Conservation (phyloP, 2,797 vertebrate genomes). For the Rhincodon typus region DNA sequence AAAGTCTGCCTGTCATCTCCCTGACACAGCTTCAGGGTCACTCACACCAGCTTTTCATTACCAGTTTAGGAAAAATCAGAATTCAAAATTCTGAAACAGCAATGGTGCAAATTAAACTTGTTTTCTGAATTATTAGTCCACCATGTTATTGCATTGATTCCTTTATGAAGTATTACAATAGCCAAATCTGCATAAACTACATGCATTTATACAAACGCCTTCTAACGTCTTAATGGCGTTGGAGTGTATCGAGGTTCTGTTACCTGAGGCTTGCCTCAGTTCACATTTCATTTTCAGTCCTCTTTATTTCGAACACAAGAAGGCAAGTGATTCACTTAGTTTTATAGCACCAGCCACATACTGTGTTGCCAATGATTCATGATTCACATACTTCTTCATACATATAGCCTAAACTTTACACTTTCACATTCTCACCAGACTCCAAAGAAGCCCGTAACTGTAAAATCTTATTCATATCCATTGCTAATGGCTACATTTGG, state of each 20-base stretch:
- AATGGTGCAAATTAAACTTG: not conserved
- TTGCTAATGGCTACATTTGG: not conserved
- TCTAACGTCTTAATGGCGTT: not conserved
- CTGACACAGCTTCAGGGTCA: not conserved
- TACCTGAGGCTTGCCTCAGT: not conserved
- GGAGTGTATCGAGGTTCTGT: not conserved
- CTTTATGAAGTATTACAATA: too few species aligned
- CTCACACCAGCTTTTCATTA: not conserved
- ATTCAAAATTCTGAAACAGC: not conserved
- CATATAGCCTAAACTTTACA: constrained; percentile 33
- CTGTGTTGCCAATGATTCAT: constrained; percentile 33
- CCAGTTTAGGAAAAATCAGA: not conserved
- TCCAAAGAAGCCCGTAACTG: not conserved
- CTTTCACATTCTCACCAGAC: not conserved
- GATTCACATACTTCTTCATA: constrained; percentile 15
- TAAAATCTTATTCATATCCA: constrained; percentile 23
- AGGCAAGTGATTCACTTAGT: constrained; percentile 28
- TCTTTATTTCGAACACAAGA: constrained; percentile 20
- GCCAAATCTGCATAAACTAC: not conserved
- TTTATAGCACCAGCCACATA: constrained; percentile 27
- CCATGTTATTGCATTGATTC: not conserved
- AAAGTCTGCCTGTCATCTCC: not conserved
- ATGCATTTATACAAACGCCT: not conserved
- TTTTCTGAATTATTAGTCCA: not conserved
- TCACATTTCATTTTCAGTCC: constrained; percentile 33